A percentile compares a stretch with the other conserved stretches of the same genome.
Conservation (phyloP, 2,888 invertebrate species). For the Zaprionus obscuricornis region DNA sequence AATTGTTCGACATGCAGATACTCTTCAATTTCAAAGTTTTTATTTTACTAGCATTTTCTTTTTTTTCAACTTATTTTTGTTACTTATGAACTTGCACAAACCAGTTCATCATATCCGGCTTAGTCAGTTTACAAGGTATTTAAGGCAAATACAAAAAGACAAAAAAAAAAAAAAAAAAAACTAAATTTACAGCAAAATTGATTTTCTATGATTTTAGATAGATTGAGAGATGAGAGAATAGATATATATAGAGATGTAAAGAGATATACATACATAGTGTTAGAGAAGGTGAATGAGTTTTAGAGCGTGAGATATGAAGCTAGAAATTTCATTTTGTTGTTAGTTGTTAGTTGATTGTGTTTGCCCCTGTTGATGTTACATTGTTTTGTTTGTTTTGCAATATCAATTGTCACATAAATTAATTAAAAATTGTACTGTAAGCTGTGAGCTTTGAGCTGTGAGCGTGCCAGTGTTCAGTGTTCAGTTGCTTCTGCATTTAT, state of each 20-base stretch:
- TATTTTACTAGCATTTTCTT: no score
- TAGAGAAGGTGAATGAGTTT: not conserved
- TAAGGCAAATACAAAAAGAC: conserved; percentile 36
- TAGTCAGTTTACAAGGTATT: conserved; percentile 16
- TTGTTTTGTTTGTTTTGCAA: conserved; percentile 25
- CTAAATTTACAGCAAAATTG: conserved; percentile 45
- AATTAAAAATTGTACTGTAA: conserved; percentile 40
- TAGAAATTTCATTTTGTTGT: no score
- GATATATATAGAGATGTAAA: no score
- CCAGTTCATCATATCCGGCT: no score
- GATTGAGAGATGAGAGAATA: not conserved
- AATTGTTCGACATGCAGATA: not conserved
- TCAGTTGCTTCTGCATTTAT: no score
- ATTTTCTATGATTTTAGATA: conserved; percentile 45
- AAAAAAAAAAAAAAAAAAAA: no score
- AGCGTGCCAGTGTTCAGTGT: no score
- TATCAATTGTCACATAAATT: conserved; percentile 43
- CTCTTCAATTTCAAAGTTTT: no score
- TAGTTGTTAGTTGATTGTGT: conserved; percentile 36
- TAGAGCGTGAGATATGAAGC: no score
- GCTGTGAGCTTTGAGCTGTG: not conserved
- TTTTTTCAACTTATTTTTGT: no score
- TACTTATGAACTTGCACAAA: no score
- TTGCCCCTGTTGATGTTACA: conserved; percentile 28
- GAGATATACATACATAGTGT: no score